These are phyloP conservation scores for Sicus ferrugineus DNA, from an alignment of 2,888 invertebrate species.

Conservation along the genomic window DNA sequence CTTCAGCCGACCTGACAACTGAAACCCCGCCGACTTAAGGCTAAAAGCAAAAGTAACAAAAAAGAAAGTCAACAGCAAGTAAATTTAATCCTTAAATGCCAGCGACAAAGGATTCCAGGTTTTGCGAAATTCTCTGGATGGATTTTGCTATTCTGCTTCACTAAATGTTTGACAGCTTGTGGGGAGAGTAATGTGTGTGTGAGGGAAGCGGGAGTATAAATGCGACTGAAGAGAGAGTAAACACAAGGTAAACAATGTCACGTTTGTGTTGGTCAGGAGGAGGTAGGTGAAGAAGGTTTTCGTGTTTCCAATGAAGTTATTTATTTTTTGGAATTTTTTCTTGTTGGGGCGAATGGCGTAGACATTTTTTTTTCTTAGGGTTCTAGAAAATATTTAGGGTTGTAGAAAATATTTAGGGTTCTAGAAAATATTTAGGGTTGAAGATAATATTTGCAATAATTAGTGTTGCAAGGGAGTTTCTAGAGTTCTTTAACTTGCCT, in stretches of 20 bases:
- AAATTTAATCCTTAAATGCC: conserved; percentile 32
- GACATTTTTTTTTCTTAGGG: no score
- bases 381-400: no score
- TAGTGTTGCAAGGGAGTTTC: no score
- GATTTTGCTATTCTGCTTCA: conserved; percentile 17
- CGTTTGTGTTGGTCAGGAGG: not conserved
- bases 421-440: no score
- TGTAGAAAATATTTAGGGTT: no score
- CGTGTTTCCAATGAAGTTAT: no score
- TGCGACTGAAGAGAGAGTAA: not conserved
- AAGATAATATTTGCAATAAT: no score
- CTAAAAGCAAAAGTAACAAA: conserved; percentile 18
- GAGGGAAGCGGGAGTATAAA: not conserved
- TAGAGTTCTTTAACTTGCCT: no score
- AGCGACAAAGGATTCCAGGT: conserved; percentile 2
- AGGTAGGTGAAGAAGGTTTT: no score
- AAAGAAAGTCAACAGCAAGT: conserved; percentile 9
- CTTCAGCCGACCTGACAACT: not conserved
- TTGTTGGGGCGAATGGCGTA: no score
- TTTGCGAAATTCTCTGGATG: conserved; percentile 27
- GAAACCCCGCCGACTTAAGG: conserved; percentile 6
- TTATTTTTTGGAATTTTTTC: no score
- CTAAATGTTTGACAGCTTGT: not conserved
- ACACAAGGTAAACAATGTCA: not conserved
- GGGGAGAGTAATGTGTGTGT: no score